Evolutionary conservation across 2,888 invertebrate species (phyloP).

Genomic region (Diaprepes abbreviatus): DNA sequence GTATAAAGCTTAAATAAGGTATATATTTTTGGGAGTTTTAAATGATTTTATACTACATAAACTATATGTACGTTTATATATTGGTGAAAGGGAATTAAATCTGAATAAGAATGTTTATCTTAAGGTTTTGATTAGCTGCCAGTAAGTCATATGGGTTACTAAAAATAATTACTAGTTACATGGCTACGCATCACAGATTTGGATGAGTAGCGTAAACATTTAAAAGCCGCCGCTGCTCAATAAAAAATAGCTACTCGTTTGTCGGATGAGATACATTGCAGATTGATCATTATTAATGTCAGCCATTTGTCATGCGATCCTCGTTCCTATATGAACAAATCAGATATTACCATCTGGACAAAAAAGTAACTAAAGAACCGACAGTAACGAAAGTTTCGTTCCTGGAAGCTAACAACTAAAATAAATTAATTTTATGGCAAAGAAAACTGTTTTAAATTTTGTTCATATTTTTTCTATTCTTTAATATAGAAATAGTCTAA

Average conservation of each 20-base stretch:
- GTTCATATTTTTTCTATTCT: too few relatives aligned
- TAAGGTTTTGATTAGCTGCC: slow-evolving; percentile 19
- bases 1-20: too few relatives aligned
- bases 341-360: slow-evolving; percentile 14
- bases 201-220: slow-evolving; percentile 37
- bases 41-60: too few relatives aligned
- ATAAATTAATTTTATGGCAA: too few relatives aligned
- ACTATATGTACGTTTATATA: too few relatives aligned
- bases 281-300: slow-evolving; percentile 39
- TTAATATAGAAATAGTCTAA: too few relatives aligned
- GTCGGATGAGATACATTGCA: slow-evolving; percentile 31
- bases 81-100: background rate
- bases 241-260: slow-evolving; percentile 28
- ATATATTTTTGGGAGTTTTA: too few relatives aligned
- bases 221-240: slow-evolving; percentile 28
- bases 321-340: background rate
- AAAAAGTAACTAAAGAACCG: slow-evolving; percentile 5
- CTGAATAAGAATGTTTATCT: background rate
- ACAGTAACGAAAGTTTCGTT: too few relatives aligned
- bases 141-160: slow-evolving; percentile 24
- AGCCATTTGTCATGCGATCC: slow-evolving; percentile 33
- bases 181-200: slow-evolving; percentile 26
- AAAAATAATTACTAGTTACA: slow-evolving; percentile 20
- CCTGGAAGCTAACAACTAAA: too few relatives aligned
- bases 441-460: too few relatives aligned